phyloP scores from a whole-genome alignment of 2,113 vertebrate genomes.

The Empidonax traillii region DNA sequence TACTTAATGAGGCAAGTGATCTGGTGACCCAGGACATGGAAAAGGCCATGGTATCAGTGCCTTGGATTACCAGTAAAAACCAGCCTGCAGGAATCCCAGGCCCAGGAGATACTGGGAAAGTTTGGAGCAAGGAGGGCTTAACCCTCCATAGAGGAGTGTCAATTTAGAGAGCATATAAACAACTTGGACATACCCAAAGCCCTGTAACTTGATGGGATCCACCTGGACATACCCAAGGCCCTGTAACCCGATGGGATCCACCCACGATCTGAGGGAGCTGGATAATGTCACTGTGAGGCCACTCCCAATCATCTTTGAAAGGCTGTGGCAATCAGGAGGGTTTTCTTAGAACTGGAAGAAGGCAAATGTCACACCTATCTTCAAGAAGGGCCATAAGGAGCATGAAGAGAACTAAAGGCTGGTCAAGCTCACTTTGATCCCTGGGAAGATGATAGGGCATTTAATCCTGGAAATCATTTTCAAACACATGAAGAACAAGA shows the following conservation, averaged over 20 bases:
- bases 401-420: background rate
- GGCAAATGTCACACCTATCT: background rate
- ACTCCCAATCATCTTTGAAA: background rate
- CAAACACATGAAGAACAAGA: background rate
- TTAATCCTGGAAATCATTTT: background rate
- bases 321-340: background rate
- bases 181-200: background rate
- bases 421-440: background rate
- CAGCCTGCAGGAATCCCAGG: background rate
- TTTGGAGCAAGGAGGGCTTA: background rate
- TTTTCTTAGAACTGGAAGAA: background rate
- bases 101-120: background rate
- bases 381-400: background rate
- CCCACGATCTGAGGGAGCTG: background rate
- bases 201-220: background rate
- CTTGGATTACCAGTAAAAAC: background rate
- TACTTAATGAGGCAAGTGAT: accelerated
- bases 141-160: background rate
- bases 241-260: background rate
- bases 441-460: background rate
- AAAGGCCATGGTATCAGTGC: background rate
- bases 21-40: background rate
- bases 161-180: background rate
- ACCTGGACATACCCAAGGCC: background rate
- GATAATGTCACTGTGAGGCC: background rate